Conservation (phyloP, 2,888 invertebrate genomes). For the Aleiodes alternator region DNA sequence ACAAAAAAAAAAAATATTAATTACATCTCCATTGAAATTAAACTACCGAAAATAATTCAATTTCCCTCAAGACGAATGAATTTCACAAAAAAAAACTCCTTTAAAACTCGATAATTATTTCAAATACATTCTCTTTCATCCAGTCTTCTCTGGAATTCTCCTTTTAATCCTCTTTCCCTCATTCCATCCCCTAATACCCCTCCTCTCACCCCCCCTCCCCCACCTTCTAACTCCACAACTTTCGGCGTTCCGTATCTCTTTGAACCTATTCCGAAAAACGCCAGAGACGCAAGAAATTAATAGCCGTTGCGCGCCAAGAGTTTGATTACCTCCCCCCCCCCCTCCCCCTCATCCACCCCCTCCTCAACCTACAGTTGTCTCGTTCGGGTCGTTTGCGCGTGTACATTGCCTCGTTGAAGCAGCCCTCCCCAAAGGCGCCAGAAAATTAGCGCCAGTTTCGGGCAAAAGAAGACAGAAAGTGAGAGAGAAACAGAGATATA, state of each 20-base stretch:
- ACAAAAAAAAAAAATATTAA: not conserved
- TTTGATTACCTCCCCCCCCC: constrained; percentile 63
- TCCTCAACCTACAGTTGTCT: constrained; percentile 11
- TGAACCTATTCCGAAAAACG: constrained; percentile 27
- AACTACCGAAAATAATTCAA: constrained; percentile 12
- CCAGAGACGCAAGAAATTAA: constrained; percentile 63
- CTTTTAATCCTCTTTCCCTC: constrained; percentile 9
- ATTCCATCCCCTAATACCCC: not conserved
- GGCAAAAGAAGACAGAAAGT: constrained; percentile 40
- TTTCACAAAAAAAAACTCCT: not conserved
- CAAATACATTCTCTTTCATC: constrained; percentile 32
- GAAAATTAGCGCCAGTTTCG: constrained; percentile 58
- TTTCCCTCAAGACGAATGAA: constrained; percentile 5
- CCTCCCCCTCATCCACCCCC: not conserved
- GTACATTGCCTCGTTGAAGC: constrained; percentile 22
- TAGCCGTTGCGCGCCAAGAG: constrained; percentile 63
- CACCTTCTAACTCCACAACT: not conserved
- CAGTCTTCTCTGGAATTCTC: not conserved
- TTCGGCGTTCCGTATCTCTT: constrained; percentile 28
- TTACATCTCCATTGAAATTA: not conserved
- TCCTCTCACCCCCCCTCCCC: too few species aligned
- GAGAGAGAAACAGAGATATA: constrained; percentile 51
- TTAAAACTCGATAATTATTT: constrained; percentile 21
- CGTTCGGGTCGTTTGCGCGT: constrained; percentile 19
- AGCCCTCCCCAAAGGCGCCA: constrained; percentile 48